A percentile compares a stretch with the other conserved stretches of the same genome.
Conservation (phyloP, 2,113 vertebrate genomes). For the Garra rufa region DNA sequence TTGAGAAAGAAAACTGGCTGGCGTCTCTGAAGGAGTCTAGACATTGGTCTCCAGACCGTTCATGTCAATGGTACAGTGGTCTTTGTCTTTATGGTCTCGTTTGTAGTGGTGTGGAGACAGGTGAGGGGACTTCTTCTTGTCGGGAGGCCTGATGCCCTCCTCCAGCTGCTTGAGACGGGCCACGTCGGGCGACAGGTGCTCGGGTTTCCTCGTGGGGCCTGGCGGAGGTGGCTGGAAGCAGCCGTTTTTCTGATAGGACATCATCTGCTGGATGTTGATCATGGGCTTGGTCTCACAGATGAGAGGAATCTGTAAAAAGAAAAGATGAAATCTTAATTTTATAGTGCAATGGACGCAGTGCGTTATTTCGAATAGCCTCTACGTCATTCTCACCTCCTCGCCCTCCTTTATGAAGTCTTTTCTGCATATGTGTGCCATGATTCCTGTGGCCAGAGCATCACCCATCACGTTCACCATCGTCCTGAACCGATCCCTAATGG, state of each 20-base stretch:
- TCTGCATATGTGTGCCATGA: conserved; percentile 96
- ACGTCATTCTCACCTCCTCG: conserved; percentile 80
- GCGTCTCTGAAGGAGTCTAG: conserved; percentile 63
- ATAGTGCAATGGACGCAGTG: no score
- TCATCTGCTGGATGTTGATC: conserved; percentile 90
- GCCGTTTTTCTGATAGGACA: conserved; percentile 93
- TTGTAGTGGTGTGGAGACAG: conserved; percentile 71
- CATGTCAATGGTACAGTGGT: conserved; percentile 94
- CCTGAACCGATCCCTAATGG: conserved; percentile 91
- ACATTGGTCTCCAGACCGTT: conserved; percentile 95
- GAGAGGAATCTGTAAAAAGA: conserved; percentile 77
- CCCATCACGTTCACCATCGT: conserved; percentile 99
- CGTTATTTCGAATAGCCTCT: neutral
- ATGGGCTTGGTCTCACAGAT: conserved; percentile 91
- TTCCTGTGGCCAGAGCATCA: conserved; percentile 91
- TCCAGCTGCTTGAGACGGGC: conserved; percentile 84
- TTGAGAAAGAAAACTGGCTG: conserved; percentile 6
- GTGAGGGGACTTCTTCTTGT: conserved; percentile 73
- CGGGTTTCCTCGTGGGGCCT: conserved; percentile 72
- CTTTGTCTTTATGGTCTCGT: conserved; percentile 79
- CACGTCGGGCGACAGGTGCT: conserved; percentile 78
- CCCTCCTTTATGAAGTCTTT: conserved; percentile 93
- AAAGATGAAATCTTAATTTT: neutral
- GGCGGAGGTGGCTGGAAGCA: conserved; percentile 75
- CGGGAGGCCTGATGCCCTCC: conserved; percentile 78